phyloP scores from a whole-genome alignment of 2,888 invertebrate genomes.

The Apamea sordens region DNA sequence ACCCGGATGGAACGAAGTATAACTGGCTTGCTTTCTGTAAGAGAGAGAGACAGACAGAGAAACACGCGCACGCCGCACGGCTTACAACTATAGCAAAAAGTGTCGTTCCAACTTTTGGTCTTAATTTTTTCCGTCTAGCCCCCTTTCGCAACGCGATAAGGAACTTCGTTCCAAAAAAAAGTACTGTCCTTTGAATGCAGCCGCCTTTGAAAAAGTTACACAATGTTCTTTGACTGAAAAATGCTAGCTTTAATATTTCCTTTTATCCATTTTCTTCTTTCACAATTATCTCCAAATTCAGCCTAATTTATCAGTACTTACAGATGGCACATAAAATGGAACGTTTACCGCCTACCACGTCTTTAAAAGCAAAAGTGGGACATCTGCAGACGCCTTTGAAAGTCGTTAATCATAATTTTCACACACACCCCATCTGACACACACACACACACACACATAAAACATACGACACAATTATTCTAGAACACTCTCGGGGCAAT shows the following conservation, averaged over 20 bases:
- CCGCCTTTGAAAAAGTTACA: background rate
- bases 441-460: conserved; percentile 16
- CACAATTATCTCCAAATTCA: conserved; percentile 7
- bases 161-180: too few species aligned
- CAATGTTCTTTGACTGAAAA: background rate
- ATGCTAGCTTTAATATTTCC: background rate
- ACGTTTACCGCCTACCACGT: conserved; percentile 6
- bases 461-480: conserved; percentile 1
- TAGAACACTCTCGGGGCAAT: conserved; percentile 32
- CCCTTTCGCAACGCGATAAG: too few species aligned
- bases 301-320: conserved; percentile 7
- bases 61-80: too few species aligned
- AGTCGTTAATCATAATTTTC: conserved; percentile 58
- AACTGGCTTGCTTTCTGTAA: too few species aligned
- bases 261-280: background rate
- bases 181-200: background rate
- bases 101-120: too few species aligned
- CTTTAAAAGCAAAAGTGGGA: conserved; percentile 16
- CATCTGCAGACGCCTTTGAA: conserved; percentile 28
- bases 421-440: conserved; percentile 4
- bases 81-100: too few species aligned
- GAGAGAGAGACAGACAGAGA: too few species aligned
- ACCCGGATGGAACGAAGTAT: too few species aligned
- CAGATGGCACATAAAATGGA: conserved; percentile 15
- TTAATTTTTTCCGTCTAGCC: too few species aligned